A percentile compares a stretch with the other conserved stretches of the same genome.
Evolutionary conservation across 2,888 invertebrate genomes (phyloP).

Genomic region (Itoplectis maculator): DNA sequence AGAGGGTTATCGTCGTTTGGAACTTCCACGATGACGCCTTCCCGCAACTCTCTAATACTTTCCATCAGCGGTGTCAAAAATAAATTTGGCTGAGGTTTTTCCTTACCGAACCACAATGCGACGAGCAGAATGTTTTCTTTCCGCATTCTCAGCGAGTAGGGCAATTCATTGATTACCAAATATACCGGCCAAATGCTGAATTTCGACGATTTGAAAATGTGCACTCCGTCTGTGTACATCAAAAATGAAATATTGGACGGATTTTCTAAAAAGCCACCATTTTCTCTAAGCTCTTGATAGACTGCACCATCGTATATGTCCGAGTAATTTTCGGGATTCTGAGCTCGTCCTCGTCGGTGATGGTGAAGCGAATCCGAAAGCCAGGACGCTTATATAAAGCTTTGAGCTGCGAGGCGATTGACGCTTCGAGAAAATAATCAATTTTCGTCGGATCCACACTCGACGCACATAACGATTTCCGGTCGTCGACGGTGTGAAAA

Average conservation of each 20-base stretch:
- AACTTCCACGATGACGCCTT: slow-evolving; percentile 41
- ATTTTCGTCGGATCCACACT: background rate
- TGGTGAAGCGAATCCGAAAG: background rate
- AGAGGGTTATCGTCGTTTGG: slow-evolving; percentile 17
- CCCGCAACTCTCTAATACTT: background rate
- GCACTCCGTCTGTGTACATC: slow-evolving; percentile 14
- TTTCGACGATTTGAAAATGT: slow-evolving; percentile 21
- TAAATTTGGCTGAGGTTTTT: slow-evolving; percentile 1
- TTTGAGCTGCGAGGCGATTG: background rate
- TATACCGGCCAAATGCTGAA: slow-evolving; percentile 14
- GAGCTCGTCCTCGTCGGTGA: background rate
- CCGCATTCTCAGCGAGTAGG: slow-evolving; percentile 3
- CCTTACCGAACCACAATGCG: slow-evolving; percentile 13
- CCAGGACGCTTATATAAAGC: background rate
- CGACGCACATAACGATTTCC: background rate
- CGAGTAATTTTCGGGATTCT: background rate
- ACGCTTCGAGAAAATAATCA: background rate
- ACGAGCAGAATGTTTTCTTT: slow-evolving; percentile 23
- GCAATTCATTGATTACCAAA: slow-evolving; percentile 36
- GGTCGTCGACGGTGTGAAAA: background rate
- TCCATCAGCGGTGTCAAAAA: background rate
- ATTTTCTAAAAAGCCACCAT: background rate
- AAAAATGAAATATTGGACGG: slow-evolving; percentile 11
- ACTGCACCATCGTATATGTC: slow-evolving; percentile 23
- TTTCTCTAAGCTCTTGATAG: background rate